Conservation (phyloP, 2,113 vertebrate species). For the Sylvietta virens region DNA sequence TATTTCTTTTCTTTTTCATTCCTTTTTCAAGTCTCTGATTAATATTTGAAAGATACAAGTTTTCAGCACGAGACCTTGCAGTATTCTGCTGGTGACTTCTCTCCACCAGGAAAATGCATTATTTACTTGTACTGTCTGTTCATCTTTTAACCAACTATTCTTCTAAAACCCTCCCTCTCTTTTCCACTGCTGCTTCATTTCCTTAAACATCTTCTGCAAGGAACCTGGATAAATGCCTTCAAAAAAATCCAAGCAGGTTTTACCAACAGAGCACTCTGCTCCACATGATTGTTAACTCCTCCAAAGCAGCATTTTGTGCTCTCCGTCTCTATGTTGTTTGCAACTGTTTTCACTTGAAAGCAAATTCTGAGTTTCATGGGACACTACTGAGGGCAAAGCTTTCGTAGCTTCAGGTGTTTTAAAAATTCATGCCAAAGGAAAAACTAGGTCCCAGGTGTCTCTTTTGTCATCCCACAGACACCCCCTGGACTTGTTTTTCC, state of each 20-base stretch:
- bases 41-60: neutral
- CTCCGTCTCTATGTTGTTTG: neutral
- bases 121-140: neutral
- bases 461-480: neutral
- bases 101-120: neutral
- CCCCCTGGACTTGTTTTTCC: neutral
- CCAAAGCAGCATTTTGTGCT: neutral
- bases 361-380: neutral
- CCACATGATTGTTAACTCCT: neutral
- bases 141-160: neutral
- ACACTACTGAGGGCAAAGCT: neutral
- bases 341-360: neutral
- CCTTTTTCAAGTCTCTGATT: neutral
- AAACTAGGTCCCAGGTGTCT: neutral
- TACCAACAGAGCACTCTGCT: neutral
- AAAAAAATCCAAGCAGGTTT: neutral
- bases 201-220: neutral
- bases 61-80: neutral
- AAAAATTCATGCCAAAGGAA: neutral
- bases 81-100: neutral
- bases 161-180: neutral
- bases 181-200: neutral
- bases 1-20: neutral
- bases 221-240: neutral
- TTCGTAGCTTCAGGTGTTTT: neutral